phyloP scores from a whole-genome alignment of 1,140 invertebrate species.

The Anoplophora glabripennis region DNA sequence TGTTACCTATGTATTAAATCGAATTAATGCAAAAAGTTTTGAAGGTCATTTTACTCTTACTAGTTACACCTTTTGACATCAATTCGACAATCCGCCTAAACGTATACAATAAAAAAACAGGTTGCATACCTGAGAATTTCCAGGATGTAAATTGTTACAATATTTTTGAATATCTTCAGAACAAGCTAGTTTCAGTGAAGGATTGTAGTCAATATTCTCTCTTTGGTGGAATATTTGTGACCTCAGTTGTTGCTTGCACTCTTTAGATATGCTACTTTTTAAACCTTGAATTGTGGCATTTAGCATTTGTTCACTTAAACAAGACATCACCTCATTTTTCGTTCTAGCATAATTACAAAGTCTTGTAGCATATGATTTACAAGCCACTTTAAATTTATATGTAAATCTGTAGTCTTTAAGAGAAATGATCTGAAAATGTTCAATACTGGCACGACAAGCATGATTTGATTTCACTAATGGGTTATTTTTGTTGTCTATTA shows the following conservation, averaged over 20 bases:
- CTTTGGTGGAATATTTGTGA: slow-evolving; percentile 86
- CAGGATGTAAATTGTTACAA: slow-evolving; percentile 70
- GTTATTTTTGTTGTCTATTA: slow-evolving; percentile 91
- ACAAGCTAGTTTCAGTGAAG: slow-evolving; percentile 73
- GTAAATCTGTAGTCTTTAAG: slow-evolving; percentile 92
- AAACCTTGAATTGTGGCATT: slow-evolving; percentile 82
- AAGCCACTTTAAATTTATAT: slow-evolving; percentile 91
- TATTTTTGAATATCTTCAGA: slow-evolving; percentile 71
- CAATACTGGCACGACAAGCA: slow-evolving; percentile 90
- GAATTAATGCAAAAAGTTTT: no score
- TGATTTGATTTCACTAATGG: slow-evolving; percentile 66
- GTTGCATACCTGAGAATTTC: slow-evolving; percentile 67
- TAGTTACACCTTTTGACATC: no score
- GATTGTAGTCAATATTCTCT: slow-evolving; percentile 83
- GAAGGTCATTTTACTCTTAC: no score
- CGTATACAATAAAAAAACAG: background rate
- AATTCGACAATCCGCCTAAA: no score
- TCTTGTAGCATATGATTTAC: slow-evolving; percentile 76
- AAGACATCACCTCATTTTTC: slow-evolving; percentile 87
- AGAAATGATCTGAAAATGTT: slow-evolving; percentile 90
- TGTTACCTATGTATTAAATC: no score
- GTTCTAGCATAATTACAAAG: slow-evolving; percentile 75
- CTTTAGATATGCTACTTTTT: slow-evolving; percentile 75
- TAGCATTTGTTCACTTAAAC: slow-evolving; percentile 84
- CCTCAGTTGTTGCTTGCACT: slow-evolving; percentile 84